phyloP scores from a whole-genome alignment of 2,113 vertebrate genomes.

The Melanostigma gelatinosum region DNA sequence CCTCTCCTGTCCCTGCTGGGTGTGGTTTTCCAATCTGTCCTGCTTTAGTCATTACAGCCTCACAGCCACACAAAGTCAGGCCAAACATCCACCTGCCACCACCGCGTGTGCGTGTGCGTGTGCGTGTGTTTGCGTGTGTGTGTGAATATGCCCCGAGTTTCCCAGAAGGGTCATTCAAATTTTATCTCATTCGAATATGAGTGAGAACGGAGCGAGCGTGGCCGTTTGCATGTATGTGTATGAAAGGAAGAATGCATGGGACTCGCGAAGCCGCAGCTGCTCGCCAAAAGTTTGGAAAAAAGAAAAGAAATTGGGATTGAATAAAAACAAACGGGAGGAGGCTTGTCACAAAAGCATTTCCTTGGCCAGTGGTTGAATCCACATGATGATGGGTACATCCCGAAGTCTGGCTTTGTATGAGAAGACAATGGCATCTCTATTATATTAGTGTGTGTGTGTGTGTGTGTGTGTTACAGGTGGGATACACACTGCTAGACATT shows the following conservation, averaged over 20 bases:
- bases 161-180: slow-evolving; percentile 59
- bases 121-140: background rate
- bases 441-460: slow-evolving; percentile 6
- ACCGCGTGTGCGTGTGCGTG: background rate
- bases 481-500: slow-evolving; percentile 54
- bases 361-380: background rate
- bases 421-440: slow-evolving; percentile 49
- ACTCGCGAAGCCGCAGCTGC: slow-evolving; percentile 9
- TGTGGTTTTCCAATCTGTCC: slow-evolving; percentile 71
- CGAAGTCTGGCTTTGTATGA: slow-evolving; percentile 17
- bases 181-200: slow-evolving; percentile 58
- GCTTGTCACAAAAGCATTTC: slow-evolving; percentile 32
- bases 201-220: slow-evolving; percentile 44
- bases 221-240: slow-evolving; percentile 34
- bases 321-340: slow-evolving; percentile 23
- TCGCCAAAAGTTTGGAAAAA: slow-evolving; percentile 4
- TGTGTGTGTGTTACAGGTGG: slow-evolving; percentile 32
- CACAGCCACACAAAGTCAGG: slow-evolving; percentile 37
- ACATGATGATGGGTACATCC: slow-evolving; percentile 36
- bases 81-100: slow-evolving; percentile 61
- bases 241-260: slow-evolving; percentile 25
- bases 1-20: slow-evolving; percentile 59
- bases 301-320: background rate
- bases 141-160: slow-evolving; percentile 35
- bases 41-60: slow-evolving; percentile 69